Percentiles rank a stretch among this genome's conserved stretches.
phyloP scores from a whole-genome alignment of 1,140 invertebrate genomes.

The Tetraneura akinire region DNA sequence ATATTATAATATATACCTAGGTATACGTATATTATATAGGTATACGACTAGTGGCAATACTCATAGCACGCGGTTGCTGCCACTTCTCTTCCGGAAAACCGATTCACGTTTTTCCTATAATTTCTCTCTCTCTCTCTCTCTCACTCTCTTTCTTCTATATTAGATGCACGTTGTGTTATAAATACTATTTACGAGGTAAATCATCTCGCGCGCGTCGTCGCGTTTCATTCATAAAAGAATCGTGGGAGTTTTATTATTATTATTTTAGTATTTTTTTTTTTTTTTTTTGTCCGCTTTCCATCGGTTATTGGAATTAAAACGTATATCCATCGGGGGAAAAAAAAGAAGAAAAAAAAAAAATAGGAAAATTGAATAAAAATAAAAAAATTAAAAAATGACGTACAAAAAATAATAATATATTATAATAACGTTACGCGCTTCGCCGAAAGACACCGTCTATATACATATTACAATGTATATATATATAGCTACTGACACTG shows the following conservation, averaged over 20 bases:
- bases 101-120: not conserved
- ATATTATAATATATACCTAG: too few species aligned
- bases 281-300: conserved; percentile 22
- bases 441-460: not conserved
- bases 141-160: not conserved
- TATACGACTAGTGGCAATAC: too few species aligned
- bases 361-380: too few species aligned
- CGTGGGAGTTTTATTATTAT: conserved; percentile 47
- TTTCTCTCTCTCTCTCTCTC: too few species aligned
- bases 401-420: too few species aligned
- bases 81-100: conserved; percentile 7
- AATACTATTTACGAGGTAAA: not conserved
- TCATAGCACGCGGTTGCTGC: too few species aligned
- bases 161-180: too few species aligned
- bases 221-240: conserved; percentile 48
- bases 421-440: too few species aligned
- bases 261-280: too few species aligned
- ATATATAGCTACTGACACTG: conserved; percentile 17
- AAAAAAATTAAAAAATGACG: too few species aligned
- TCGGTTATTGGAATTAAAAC: conserved; percentile 37
- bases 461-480: conserved; percentile 4
- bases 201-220: conserved; percentile 22
- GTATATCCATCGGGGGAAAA: conserved; percentile 19
- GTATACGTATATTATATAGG: too few species aligned
- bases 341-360: conserved; percentile 5